phyloP scores from a whole-genome alignment of 2,113 vertebrate species.

The Calyptommatus sinebrachiatus region DNA sequence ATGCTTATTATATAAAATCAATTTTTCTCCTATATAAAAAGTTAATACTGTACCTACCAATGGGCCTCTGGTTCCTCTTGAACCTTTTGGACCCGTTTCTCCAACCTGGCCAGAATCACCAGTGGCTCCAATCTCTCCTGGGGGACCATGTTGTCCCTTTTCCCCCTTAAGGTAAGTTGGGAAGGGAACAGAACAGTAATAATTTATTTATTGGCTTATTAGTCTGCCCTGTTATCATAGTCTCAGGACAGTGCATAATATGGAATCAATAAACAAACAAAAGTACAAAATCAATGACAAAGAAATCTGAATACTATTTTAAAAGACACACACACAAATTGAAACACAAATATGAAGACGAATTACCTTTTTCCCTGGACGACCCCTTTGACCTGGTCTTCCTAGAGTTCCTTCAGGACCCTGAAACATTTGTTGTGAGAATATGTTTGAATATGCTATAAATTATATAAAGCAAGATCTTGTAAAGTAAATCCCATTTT shows the following conservation, averaged over 20 bases:
- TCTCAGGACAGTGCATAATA: too few relatives aligned
- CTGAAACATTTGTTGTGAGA: slow-evolving; percentile 67
- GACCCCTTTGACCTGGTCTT: slow-evolving; percentile 83
- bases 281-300: too few relatives aligned
- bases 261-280: too few relatives aligned
- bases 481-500: slow-evolving; percentile 31
- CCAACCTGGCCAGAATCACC: slow-evolving; percentile 81
- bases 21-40: neutral
- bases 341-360: slow-evolving; percentile 31
- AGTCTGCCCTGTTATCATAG: too few relatives aligned
- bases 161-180: slow-evolving; percentile 78
- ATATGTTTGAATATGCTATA: slow-evolving; percentile 27
- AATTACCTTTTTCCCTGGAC: slow-evolving; percentile 88
- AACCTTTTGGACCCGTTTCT: slow-evolving; percentile 85
- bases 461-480: slow-evolving; percentile 7
- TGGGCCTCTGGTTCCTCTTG: slow-evolving; percentile 89
- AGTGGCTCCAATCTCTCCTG: slow-evolving; percentile 80
- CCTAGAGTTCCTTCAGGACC: slow-evolving; percentile 89
- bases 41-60: slow-evolving; percentile 74
- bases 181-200: slow-evolving; percentile 3
- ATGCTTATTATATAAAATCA: neutral
- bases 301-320: neutral
- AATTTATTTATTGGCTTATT: too few relatives aligned
- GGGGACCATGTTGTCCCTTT: slow-evolving; percentile 79
- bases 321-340: slow-evolving; percentile 26